phyloP scores from a whole-genome alignment of 2,888 invertebrate species.

The Carabus problematicus region DNA sequence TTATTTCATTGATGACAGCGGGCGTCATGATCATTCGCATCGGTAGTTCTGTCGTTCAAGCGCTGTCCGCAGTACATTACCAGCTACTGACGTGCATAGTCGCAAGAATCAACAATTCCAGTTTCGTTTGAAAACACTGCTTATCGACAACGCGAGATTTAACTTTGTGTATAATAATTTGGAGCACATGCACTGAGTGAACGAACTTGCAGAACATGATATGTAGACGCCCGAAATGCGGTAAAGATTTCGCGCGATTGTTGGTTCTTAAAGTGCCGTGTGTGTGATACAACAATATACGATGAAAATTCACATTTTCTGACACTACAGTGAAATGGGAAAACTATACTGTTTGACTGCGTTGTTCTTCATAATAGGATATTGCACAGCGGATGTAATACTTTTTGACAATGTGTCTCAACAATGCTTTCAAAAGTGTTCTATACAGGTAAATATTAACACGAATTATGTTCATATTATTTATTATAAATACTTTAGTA shows the following conservation, averaged over 20 bases:
- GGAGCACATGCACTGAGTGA: neutral
- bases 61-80: slow-evolving; percentile 19
- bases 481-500: neutral
- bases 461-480: neutral
- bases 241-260: neutral
- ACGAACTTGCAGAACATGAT: neutral
- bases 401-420: slow-evolving; percentile 50
- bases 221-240: neutral
- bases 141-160: neutral
- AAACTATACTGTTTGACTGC: neutral
- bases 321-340: slow-evolving; percentile 11
- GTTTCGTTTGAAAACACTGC: neutral
- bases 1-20: slow-evolving; percentile 34
- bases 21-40: slow-evolving; percentile 16
- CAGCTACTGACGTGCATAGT: slow-evolving; percentile 22
- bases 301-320: no score
- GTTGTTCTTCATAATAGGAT: neutral
- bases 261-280: neutral
- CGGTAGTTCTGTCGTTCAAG: neutral
- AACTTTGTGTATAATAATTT: neutral
- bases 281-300: neutral
- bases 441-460: slow-evolving; percentile 51
- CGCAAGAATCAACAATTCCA: slow-evolving; percentile 16
- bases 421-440: slow-evolving; percentile 54
- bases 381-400: slow-evolving; percentile 10